Base-by-base conservation (phyloP, 2,888 invertebrate species). In the Malacosoma neustria region DNA sequence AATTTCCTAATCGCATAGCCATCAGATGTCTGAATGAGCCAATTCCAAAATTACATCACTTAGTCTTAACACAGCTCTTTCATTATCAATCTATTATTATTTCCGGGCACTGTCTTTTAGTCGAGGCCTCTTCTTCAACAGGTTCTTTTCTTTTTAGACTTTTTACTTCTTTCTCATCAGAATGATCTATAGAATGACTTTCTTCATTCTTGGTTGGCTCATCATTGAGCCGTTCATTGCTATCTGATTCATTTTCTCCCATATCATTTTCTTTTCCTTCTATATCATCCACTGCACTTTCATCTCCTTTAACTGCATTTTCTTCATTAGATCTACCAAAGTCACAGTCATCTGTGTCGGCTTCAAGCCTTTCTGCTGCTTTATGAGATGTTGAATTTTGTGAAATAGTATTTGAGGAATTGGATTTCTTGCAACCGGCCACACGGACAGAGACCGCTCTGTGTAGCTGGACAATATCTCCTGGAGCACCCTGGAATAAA, bases 31-130 rank as follows among this genome's bases (percentile, higher is more conserved):
- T 52, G 45, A 53, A 59, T 54, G 6, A 22, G 22, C 22, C 22
- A 9, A 51, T 62, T 70, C 60, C 66, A 59, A 22, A 58, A 51
- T 57, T 61, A 57, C 52, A 60, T 57, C 62, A 65, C 64, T 56
- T 54, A 53, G 49, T 54, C 54, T 59, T 46, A 59, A 63, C 61
- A 64, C 57, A 45, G 43, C 43, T 29, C 44, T 41, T 22, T 51
- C 40, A 38, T 42, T 51, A 61, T 75, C 74, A 79, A 59, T 80
- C 72, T 61, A 69, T 72, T 50, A 69, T 41, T 48, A 68, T 65
- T 22, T 77, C 61, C 14, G 76, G 73, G 56, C 84, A 80, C 63
- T 70, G 84, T 79, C 82, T 74, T 62, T 85, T 85, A 15, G 77
- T 70, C n/a, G 75, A 65, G 0, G 68, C 69, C 42, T 72, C 73